Evolutionary conservation across 2,888 invertebrate species (phyloP), one percentile per base, ranked within the genome.

Genomic region (Taphrorychus bicolor): DNA sequence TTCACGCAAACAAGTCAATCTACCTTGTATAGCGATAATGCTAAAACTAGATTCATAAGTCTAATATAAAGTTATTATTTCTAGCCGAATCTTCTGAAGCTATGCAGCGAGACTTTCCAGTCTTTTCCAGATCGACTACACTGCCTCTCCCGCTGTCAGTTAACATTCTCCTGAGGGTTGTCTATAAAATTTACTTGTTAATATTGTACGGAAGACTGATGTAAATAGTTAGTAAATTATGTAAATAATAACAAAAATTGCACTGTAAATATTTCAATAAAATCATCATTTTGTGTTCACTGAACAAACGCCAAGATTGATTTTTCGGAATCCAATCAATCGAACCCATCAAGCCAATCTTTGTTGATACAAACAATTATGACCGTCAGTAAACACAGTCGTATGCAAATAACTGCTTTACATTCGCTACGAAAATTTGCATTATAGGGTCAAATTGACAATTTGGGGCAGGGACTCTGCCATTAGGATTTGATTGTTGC

Each of bases 81-180:
- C 32, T 80, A 86, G 86, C 82, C 58, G 85, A 85, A 76, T 84
- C 83, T 69, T 83, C 84, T 75, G 89, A 89, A 78, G 87, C 87
- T 66, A 89, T 89, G 89, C 89, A 89, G 80, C 85, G 88, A 71
- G 89, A 89, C 80, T 79, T 70, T 59, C 79, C 81, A 22, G 5
- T 61, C 69, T 17, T 41, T 18, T 53, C 65, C 65, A 9, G 45
- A 45, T 32, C 21, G 17, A 48, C 11, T 11, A 7, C 32, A 9
- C 11, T 3, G 32, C 11, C 32, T 1, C 11, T 32, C 11, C 1
- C 11, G 11, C 9, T 7, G 32, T 32, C 32, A 7, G 32, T 11
- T 7, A 32, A 2, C 3, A 11, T 32, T 32, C 11, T 32, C 9
- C 11, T 11, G 32, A 7, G 7, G 32, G 3, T 32, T 1, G 32